Conservation (phyloP, 2,888 invertebrate genomes). For the Parelbella ahira region DNA sequence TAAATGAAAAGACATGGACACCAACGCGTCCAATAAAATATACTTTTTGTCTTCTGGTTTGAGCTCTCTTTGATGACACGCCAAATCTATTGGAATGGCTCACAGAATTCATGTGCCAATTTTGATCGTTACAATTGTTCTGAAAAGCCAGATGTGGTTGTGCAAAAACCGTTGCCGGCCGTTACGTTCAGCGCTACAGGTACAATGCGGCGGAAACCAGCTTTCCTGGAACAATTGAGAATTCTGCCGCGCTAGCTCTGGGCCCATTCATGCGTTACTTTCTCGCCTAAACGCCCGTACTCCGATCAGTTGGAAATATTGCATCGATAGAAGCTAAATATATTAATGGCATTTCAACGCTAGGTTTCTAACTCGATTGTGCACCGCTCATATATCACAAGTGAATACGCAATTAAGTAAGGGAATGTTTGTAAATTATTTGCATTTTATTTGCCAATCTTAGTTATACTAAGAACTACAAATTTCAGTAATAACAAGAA, state of each 20-base stretch:
- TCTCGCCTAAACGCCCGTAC: conserved; percentile 47
- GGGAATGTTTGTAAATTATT: too few species aligned
- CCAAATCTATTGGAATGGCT: too few species aligned
- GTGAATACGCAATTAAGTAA: too few species aligned
- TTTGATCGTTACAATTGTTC: conserved; percentile 35
- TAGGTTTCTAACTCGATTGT: too few species aligned
- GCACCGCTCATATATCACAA: too few species aligned
- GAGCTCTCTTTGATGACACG: too few species aligned
- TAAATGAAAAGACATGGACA: too few species aligned
- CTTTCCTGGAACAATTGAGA: conserved; percentile 57
- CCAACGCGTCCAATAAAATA: too few species aligned
- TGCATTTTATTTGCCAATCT: too few species aligned
- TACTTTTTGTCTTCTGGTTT: too few species aligned
- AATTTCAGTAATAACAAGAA: too few species aligned
- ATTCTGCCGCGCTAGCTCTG: conserved; percentile 59
- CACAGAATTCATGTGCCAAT: conserved; percentile 4
- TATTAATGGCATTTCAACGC: conserved; percentile 26
- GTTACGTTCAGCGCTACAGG: conserved; percentile 50
- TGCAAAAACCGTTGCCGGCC: conserved; percentile 65
- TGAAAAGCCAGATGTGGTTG: conserved; percentile 56
- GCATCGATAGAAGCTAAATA: conserved; percentile 31
- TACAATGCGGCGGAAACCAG: conserved; percentile 44
- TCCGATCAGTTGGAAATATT: conserved; percentile 51
- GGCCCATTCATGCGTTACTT: conserved; percentile 55
- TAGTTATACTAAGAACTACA: too few species aligned